Base-by-base conservation (phyloP, 2,888 invertebrate species). In the Thecophora atra region DNA sequence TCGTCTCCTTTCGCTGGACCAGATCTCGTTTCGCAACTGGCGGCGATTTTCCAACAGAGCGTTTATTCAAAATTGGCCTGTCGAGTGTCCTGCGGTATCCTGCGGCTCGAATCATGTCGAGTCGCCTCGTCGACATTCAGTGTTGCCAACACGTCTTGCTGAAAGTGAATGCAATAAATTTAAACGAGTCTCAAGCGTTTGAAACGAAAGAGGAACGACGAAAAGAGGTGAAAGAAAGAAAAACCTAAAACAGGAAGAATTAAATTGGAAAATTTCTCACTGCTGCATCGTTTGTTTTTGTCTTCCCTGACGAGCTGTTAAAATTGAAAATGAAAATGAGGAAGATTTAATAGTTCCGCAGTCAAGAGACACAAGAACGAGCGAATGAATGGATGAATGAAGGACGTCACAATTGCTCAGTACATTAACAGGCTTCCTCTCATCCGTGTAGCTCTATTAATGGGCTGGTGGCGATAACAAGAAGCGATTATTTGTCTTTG, bases 61-160 rank as follows among this genome's bases (percentile, higher is more conserved):
- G 60, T 73, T 73, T 70, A 70, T 67, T 73, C 64, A 30, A 51
- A 60, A 73, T 70, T 73, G 70, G 73, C 73, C 65, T 73, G 70
- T 73, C 73, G 60, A 70, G 60, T 66, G 69, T 42, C 51, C 42
- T 37, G n/a, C 11, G 8, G 13, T 71, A 54, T 13, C 42, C n/a
- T 63, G 13, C 21, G 3, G 3, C 21, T 11, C 17, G 21, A 13
- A 6, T 24, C 47, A 15, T 58, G 6, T 24, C 2, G 26, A 15
- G 13, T 17, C 21, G 28, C n/a, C n/a, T n/a, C n/a, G 26, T 5
- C 58, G 58, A 28, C 58, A 58, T 7, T 58, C 47, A 26, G 28
- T 17, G 58, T 4, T 58, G 58, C 58, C 44, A 64, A 64, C 21
- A 24, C 51, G 15, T 47, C 47, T 26, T 44, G 21, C 37, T 64